Evolutionary conservation across 1,140 invertebrate genomes (phyloP).

Genomic region (Nephotettix cincticeps): DNA sequence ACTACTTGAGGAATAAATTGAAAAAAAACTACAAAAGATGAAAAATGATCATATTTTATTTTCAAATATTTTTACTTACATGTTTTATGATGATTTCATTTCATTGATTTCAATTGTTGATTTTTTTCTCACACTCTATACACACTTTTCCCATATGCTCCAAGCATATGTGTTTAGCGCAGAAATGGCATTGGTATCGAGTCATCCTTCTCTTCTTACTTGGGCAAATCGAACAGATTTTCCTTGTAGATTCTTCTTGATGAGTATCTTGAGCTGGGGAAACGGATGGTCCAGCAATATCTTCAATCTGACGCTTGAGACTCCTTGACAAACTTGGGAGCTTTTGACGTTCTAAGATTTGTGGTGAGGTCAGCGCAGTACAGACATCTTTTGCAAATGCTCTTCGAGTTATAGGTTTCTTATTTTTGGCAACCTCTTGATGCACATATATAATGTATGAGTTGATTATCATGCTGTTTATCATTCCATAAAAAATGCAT

Average conservation of each 20-base stretch:
- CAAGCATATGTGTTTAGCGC: background rate
- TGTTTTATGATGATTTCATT: too few relatives aligned
- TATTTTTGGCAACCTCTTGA: background rate
- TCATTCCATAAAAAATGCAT: conserved; percentile 40
- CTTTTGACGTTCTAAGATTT: background rate
- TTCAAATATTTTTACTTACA: too few relatives aligned
- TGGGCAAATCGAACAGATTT: conserved; percentile 10
- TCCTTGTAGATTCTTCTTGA: too few relatives aligned
- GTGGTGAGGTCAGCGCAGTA: background rate
- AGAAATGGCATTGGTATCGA: background rate
- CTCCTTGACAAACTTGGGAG: background rate
- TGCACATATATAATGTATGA: conserved; percentile 29
- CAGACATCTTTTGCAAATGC: background rate
- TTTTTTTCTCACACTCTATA: conserved; percentile 12
- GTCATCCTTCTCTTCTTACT: conserved; percentile 18
- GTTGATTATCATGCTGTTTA: conserved; percentile 40
- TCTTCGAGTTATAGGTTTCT: background rate
- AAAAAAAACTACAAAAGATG: too few relatives aligned
- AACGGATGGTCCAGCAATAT: background rate
- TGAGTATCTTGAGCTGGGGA: background rate
- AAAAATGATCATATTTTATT: too few relatives aligned
- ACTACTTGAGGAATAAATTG: too few relatives aligned
- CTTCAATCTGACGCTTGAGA: background rate
- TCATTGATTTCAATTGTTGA: too few relatives aligned
- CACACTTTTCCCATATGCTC: conserved; percentile 8